Percentiles rank a stretch among this genome's conserved stretches.
phyloP scores from a whole-genome alignment of 2,113 vertebrate species.

The Salvelinus sp. region DNA sequence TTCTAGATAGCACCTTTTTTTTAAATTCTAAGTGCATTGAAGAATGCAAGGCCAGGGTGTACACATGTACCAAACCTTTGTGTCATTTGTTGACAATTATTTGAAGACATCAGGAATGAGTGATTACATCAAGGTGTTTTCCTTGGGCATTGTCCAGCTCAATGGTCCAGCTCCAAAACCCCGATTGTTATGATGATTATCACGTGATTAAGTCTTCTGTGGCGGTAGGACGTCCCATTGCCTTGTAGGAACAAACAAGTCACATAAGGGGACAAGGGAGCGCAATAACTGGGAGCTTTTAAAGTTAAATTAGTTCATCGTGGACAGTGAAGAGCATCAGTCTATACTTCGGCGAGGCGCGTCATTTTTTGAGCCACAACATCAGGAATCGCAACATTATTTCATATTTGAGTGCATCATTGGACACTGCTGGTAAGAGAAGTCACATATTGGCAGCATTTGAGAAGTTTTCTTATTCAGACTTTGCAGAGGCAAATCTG shows the following conservation, averaged over 20 bases:
- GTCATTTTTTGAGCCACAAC: neutral
- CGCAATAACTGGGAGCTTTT: constrained; percentile 18
- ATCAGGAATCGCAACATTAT: neutral
- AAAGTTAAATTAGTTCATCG: constrained; percentile 23
- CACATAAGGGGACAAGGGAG: constrained; percentile 18
- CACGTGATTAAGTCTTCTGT: constrained; percentile 56
- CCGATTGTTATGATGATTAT: constrained; percentile 45
- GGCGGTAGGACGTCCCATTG: constrained; percentile 31
- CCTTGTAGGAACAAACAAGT: constrained; percentile 54
- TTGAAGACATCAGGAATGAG: neutral
- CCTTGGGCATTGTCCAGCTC: neutral
- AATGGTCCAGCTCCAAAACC: constrained; percentile 13
- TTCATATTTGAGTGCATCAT: neutral
- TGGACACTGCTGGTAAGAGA: constrained; percentile 59
- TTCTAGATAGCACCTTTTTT: too few species aligned
- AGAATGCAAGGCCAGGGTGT: neutral
- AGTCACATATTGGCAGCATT: too few species aligned
- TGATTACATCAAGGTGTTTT: constrained; percentile 4
- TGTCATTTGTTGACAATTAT: neutral
- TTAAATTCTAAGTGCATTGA: neutral
- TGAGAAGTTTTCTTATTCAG: too few species aligned
- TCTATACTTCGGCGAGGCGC: neutral
- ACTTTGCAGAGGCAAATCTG: neutral
- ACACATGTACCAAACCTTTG: neutral
- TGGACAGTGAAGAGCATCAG: constrained; percentile 11